These are phyloP conservation scores for Saxicola maurus DNA, from an alignment of 2,797 vertebrate genomes.

Conservation along the genomic window DNA sequence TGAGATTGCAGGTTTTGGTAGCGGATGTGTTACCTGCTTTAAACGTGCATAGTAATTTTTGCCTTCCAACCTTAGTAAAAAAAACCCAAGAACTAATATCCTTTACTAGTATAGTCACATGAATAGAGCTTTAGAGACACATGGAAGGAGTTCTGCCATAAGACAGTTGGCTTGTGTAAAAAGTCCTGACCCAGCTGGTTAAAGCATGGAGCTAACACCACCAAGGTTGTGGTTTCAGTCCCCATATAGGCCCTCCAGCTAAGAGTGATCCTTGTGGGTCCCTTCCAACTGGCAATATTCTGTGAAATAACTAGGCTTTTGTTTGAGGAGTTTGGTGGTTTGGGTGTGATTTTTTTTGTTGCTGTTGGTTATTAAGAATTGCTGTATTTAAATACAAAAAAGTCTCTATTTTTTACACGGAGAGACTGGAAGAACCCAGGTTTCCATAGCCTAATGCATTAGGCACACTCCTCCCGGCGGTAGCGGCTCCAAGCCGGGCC, in stretches of 20 bases:
- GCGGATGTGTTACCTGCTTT: neutral
- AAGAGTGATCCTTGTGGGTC: neutral
- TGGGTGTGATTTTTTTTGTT: neutral
- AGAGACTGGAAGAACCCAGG: neutral
- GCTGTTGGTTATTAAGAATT: too few relatives aligned
- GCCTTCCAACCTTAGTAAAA: neutral
- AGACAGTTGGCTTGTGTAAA: neutral
- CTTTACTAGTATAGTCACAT: neutral
- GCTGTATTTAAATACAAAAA: neutral
- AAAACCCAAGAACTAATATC: too few relatives aligned
- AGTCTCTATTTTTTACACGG: neutral
- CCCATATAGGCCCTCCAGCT: neutral
- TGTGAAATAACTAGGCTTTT: neutral
- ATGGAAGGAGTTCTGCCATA: neutral
- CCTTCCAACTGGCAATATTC: neutral
- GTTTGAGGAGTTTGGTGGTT: rapidly evolving
- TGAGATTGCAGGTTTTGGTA: neutral
- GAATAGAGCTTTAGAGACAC: neutral
- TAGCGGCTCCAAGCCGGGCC: neutral
- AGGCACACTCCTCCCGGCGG: too few relatives aligned
- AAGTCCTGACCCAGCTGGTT: neutral
- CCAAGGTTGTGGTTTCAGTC: neutral
- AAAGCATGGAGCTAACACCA: neutral
- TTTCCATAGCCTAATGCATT: neutral
- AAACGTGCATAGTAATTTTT: neutral